Conservation (phyloP, 2,888 invertebrate genomes). For the Zootermopsis nevadensis region DNA sequence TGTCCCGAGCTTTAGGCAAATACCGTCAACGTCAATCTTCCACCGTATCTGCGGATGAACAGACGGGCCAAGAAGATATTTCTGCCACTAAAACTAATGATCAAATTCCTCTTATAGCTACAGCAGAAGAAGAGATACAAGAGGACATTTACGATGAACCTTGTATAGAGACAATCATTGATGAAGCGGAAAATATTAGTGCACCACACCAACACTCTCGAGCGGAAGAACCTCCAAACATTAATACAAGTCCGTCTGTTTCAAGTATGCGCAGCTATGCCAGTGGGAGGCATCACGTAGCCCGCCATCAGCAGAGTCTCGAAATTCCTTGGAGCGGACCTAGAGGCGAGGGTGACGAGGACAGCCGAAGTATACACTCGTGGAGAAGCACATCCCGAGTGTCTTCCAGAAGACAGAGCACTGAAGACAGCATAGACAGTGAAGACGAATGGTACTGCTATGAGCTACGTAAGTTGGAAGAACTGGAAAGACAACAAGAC, state of each 20-base stretch:
- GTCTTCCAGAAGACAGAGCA: slow-evolving; percentile 88
- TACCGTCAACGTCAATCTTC: slow-evolving; percentile 80
- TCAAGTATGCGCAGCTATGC: slow-evolving; percentile 70
- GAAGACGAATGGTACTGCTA: slow-evolving; percentile 96
- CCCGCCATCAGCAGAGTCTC: slow-evolving; percentile 80
- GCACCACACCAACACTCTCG: slow-evolving; percentile 8
- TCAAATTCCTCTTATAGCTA: not conserved
- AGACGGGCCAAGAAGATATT: slow-evolving; percentile 59
- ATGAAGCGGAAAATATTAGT: slow-evolving; percentile 14
- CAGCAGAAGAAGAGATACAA: slow-evolving; percentile 20
- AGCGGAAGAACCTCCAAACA: slow-evolving; percentile 67
- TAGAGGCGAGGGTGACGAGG: slow-evolving; percentile 75
- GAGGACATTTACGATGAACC: slow-evolving; percentile 51
- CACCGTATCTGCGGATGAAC: slow-evolving; percentile 74
- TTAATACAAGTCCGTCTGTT: slow-evolving; percentile 76
- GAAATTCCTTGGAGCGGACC: slow-evolving; percentile 79
- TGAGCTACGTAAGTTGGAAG: slow-evolving; percentile 86
- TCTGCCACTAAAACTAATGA: slow-evolving; percentile 10
- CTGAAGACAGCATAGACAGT: slow-evolving; percentile 92
- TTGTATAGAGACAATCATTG: slow-evolving; percentile 38
- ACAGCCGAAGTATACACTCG: slow-evolving; percentile 87
- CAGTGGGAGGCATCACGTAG: slow-evolving; percentile 65
- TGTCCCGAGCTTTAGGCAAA: slow-evolving; percentile 83
- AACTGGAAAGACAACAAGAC: slow-evolving; percentile 82
- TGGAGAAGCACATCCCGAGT: slow-evolving; percentile 87